Evolutionary conservation across 53 echinoderm and acorn worm genomes (phyloP).

Genomic region (Echinarachnius parma): DNA sequence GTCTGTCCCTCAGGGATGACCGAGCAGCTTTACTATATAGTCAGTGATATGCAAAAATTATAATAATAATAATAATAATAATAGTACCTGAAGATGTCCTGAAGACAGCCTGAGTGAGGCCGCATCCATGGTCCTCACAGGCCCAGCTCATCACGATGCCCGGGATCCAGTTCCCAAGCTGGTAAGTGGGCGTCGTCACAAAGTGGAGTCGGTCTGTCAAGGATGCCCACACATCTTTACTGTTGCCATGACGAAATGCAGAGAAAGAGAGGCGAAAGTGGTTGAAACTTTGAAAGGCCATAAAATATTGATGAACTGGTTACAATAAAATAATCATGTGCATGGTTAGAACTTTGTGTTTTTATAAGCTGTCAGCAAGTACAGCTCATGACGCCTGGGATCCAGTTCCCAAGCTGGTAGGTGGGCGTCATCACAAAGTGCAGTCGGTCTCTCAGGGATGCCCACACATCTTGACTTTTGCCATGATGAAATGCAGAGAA

Average conservation of each 20-base stretch:
- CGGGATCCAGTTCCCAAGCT: conserved; percentile 86
- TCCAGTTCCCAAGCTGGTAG: conserved; percentile 83
- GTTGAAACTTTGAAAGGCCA: too few relatives aligned
- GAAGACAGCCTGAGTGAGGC: conserved; percentile 65
- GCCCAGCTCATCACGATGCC: conserved; percentile 60
- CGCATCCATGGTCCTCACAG: conserved; percentile 91
- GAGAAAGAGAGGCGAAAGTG: too few relatives aligned
- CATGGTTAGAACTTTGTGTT: too few relatives aligned
- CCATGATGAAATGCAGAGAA: too few relatives aligned
- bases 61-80: too few relatives aligned
- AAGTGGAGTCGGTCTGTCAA: conserved; percentile 58
- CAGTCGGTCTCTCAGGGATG: conserved; percentile 32
- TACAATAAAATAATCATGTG: too few relatives aligned
- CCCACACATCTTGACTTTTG: background rate
- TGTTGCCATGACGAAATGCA: too few relatives aligned
- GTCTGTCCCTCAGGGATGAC: conserved; percentile 29
- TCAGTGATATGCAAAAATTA: too few relatives aligned
- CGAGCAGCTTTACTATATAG: background rate
- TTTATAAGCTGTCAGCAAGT: too few relatives aligned
- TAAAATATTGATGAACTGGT: too few relatives aligned
- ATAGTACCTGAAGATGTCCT: conserved; percentile 14
- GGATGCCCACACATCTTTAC: too few relatives aligned
- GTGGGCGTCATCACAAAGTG: conserved; percentile 69
- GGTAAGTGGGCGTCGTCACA: conserved; percentile 61
- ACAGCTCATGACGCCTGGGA: too few relatives aligned